Evolutionary conservation across 2,797 vertebrate species (phyloP), one percentile per base, ranked within the genome.

Genomic region (Mycteria americana): DNA sequence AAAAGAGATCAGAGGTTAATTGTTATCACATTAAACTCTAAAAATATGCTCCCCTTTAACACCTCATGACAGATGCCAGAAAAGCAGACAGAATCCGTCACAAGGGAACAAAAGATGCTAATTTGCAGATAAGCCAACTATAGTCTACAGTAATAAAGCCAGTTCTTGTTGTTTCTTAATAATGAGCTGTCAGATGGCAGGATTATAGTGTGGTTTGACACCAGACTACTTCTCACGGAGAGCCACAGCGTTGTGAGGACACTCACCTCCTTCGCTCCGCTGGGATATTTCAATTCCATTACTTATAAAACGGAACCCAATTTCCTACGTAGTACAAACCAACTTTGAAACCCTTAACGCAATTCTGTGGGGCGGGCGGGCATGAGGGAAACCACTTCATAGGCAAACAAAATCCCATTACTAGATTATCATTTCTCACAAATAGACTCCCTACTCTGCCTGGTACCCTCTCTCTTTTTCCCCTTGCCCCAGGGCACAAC

Each of bases 131-230:
- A 91, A 96, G 54, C 80, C 91, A 89, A 84, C 75, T 68, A 70
- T 22, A 93, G 85, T 56, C 89, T 92, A 72, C 83, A 94, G 92
- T 97, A 97, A 97, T 98, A 96, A 97, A 98, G 95, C 97, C 96
- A 91, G 86, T 95, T 86, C 95, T 96, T 85, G 89, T 95, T 97
- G 93, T 95, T 96, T 97, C 95, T 98, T 98, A 97, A 98, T 98
- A 98, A 98, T 53, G 89, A 98, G 97, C 96, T 98, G 97, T 98
- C 97, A 98, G 92, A 91, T 39, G 48, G 63, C 77, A 95, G 90
- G 92, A 96, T 96, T 93, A 93, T 13, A 84, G 85, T 2, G 39
- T 31, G 64, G 92, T 97, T 97, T 97, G 97, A 98, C 97, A 94
- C 95, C 93, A 92, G 81, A 65, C 89, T 83, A 78, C 88, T 65